Evolutionary conservation across 1,140 invertebrate genomes (phyloP), one percentile per base, ranked within the genome.

Genomic region (Drosophila parvula): DNA sequence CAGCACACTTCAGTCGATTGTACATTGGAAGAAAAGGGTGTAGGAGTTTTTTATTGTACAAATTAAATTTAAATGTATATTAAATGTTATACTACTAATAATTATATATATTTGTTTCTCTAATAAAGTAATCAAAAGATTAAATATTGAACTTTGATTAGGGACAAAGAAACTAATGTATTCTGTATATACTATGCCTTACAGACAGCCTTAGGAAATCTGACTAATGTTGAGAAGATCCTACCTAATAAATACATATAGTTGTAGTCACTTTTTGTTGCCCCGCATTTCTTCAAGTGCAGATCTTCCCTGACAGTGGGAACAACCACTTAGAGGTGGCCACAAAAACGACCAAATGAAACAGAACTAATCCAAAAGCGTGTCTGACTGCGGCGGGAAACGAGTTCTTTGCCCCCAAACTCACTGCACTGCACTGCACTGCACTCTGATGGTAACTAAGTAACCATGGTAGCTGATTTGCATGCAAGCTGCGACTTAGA

Each of bases 381-480:
- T 78, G 74, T 65, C 47, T 57, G 27, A 41, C 74, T 53, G 12
- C 40, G 34, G 60, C 53, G 67, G 58, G 30, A 77, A 88, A 88
- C 83, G 78, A 88, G 84, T 88, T 88, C 76, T 82, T 61, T 59
- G 65, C 45, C 57, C 68, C 45, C 55, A 38, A 61, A 48, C 48
- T 57, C 64, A 55, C 18, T 67, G 18, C 44, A 40, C 32, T 53
- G 50, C 32, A 53, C 32, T 53, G 51, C 4, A 53, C 50, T 53
- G 32, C 36, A 55, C n/a, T n/a, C 51, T 55, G 51, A 8, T 55
- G 51, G 64, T 50, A 47, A 43, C 34, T 38, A 55, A 47, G 60
- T 67, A 47, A 58, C 51, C 45, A 53, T 69, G 69, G 78, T 78
- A 77, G 70, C 71, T 89, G 84, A 88, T 88, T 88, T 88, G 84